These are phyloP conservation scores for Phalanger gymnotis DNA, from an alignment of 2,797 vertebrate genomes.

Conservation along the genomic window DNA sequence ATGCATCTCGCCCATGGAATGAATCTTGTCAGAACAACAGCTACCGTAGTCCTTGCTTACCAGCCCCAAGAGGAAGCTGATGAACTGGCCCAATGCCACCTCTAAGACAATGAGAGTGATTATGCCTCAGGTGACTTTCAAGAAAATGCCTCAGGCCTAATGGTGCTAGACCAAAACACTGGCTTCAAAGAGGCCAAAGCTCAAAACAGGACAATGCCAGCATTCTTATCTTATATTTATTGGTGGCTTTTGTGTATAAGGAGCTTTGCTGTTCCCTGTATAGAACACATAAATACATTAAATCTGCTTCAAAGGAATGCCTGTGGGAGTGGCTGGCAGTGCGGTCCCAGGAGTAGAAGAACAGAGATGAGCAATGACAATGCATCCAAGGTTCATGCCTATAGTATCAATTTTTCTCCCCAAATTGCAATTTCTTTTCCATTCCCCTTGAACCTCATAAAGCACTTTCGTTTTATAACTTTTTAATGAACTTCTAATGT, in stretches of 20 bases:
- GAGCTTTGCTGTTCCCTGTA: neutral
- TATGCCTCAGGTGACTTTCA: neutral
- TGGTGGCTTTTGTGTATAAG: neutral
- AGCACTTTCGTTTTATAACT: neutral
- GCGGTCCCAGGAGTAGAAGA: neutral
- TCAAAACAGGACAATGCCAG: neutral
- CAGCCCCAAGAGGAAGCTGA: neutral
- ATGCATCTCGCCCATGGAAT: neutral
- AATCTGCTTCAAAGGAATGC: neutral
- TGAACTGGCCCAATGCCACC: neutral
- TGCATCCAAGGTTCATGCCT: neutral
- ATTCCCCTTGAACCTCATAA: neutral
- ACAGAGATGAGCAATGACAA: fast-evolving
- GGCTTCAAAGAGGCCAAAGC: neutral
- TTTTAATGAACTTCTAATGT: neutral
- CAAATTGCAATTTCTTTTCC: neutral
- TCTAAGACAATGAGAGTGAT: constrained; percentile 25
- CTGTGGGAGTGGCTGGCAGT: neutral
- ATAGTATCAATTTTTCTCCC: neutral
- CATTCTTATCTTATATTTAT: neutral
- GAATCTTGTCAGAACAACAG: neutral
- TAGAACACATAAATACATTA: neutral
- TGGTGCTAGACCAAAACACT: neutral
- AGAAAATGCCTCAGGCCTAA: constrained; percentile 1
- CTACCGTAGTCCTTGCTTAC: neutral